A percentile compares a stretch with the other conserved stretches of the same genome.
Evolutionary conservation across 2,888 invertebrate species (phyloP).

Genomic region (Hirtodrosophila alboralis): DNA sequence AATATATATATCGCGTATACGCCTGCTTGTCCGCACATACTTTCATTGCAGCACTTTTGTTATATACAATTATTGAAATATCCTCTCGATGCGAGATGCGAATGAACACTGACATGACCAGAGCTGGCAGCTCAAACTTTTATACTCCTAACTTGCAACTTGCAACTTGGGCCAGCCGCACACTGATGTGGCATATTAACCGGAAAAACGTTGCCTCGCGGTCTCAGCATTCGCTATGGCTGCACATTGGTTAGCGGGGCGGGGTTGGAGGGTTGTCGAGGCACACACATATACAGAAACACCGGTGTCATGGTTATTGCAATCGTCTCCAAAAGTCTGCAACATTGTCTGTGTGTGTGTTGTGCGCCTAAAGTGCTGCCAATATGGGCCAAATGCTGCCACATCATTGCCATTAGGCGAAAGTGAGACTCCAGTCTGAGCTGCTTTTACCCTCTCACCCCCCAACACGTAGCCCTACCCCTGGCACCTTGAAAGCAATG

Average conservation of each 20-base stretch:
- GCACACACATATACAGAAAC: no score
- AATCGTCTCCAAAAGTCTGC: constrained; percentile 18
- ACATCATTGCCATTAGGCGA: constrained; percentile 73
- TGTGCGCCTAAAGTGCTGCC: no score
- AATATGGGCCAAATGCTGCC: constrained; percentile 76
- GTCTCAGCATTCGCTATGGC: constrained; percentile 30
- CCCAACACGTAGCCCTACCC: background rate
- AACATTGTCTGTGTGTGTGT: constrained; percentile 9
- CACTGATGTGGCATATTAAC: constrained; percentile 52
- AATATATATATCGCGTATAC: constrained; percentile 31
- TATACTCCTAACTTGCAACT: constrained; percentile 49
- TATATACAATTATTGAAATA: background rate
- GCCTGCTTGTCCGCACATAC: constrained; percentile 37
- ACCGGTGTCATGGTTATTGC: constrained; percentile 48
- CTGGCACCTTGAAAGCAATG: background rate
- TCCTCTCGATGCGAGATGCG: constrained; percentile 45
- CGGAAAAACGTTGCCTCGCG: constrained; percentile 57
- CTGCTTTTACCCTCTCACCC: no score
- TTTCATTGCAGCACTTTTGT: constrained; percentile 49
- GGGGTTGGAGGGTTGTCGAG: constrained; percentile 1
- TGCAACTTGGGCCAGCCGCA: constrained; percentile 1
- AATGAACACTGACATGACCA: constrained; percentile 68
- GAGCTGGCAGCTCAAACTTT: constrained; percentile 49
- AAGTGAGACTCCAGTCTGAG: constrained; percentile 49
- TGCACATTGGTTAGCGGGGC: background rate